Evolutionary conservation across 2,888 invertebrate species (phyloP).

Genomic region (Agrilus cyanescens): DNA sequence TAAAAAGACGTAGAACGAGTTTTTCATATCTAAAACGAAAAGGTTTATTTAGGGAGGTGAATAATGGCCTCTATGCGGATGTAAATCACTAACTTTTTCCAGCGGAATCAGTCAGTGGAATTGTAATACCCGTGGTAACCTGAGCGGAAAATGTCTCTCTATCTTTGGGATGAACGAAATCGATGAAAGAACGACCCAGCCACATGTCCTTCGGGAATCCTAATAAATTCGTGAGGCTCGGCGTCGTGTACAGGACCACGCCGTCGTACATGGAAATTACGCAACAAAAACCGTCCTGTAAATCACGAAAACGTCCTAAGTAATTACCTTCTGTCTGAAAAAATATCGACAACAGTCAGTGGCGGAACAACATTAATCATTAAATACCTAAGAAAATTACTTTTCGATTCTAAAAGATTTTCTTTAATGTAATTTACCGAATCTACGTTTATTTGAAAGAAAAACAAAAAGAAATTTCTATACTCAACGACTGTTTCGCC

Average conservation of each 20-base stretch:
- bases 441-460: too few relatives aligned
- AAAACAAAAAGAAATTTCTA: too few relatives aligned
- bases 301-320: slow-evolving; percentile 4
- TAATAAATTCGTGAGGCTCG: slow-evolving; percentile 53
- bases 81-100: slow-evolving; percentile 24
- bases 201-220: slow-evolving; percentile 78
- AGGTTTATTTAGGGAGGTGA: neutral
- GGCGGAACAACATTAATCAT: too few relatives aligned
- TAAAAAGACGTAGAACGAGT: slow-evolving; percentile 50
- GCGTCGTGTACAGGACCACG: slow-evolving; percentile 63
- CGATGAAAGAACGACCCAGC: slow-evolving; percentile 75
- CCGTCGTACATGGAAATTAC: slow-evolving; percentile 78
- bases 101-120: slow-evolving; percentile 43
- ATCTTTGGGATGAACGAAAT: slow-evolving; percentile 73
- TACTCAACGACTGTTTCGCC: too few relatives aligned
- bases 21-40: slow-evolving; percentile 33
- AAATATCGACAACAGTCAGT: neutral
- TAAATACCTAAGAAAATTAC: too few relatives aligned
- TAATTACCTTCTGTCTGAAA: slow-evolving; percentile 1
- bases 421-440: too few relatives aligned
- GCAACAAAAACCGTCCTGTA: slow-evolving; percentile 63
- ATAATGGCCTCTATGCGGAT: neutral
- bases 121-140: slow-evolving; percentile 53
- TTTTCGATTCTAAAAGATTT: too few relatives aligned
- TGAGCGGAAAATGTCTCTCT: slow-evolving; percentile 63